Conservation (phyloP, 2,113 vertebrate species). For the Stigmatopora argus region DNA sequence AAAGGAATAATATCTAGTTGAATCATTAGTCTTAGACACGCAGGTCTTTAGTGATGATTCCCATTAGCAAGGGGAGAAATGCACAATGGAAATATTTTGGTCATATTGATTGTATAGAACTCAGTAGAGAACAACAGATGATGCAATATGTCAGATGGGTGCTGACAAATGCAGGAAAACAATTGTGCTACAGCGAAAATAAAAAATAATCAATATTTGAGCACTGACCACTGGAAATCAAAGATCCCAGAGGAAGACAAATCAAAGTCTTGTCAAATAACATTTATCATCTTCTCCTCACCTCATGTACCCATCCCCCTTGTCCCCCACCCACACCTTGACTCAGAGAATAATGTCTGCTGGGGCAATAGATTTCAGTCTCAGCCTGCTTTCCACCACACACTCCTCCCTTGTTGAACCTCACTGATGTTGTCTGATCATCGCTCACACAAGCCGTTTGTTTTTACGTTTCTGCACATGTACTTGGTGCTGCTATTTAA, state of each 20-base stretch:
- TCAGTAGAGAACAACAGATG: slow-evolving; percentile 13
- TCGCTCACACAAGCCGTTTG: slow-evolving; percentile 39
- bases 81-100: background rate
- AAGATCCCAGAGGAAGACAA: background rate
- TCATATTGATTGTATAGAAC: background rate
- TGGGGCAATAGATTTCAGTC: slow-evolving; percentile 52
- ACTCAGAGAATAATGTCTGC: slow-evolving; percentile 50
- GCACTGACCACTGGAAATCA: slow-evolving; percentile 15
- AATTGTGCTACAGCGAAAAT: slow-evolving; percentile 1
- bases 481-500: slow-evolving; percentile 19
- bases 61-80: background rate
- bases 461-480: slow-evolving; percentile 31
- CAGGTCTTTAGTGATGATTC: background rate
- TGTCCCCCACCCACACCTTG: slow-evolving; percentile 10
- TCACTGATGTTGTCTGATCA: slow-evolving; percentile 33
- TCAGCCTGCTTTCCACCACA: slow-evolving; percentile 37
- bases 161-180: slow-evolving; percentile 11
- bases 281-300: slow-evolving; percentile 29
- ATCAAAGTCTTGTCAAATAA: slow-evolving; percentile 32
- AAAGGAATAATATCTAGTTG: too few species aligned
- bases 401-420: slow-evolving; percentile 48
- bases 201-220: slow-evolving; percentile 15
- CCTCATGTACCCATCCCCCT: background rate
- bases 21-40: too few species aligned
- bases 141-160: slow-evolving; percentile 9